Evolutionary conservation across 2,888 invertebrate genomes (phyloP), one percentile per base, ranked within the genome.

Genomic region (Smittia sp.): DNA sequence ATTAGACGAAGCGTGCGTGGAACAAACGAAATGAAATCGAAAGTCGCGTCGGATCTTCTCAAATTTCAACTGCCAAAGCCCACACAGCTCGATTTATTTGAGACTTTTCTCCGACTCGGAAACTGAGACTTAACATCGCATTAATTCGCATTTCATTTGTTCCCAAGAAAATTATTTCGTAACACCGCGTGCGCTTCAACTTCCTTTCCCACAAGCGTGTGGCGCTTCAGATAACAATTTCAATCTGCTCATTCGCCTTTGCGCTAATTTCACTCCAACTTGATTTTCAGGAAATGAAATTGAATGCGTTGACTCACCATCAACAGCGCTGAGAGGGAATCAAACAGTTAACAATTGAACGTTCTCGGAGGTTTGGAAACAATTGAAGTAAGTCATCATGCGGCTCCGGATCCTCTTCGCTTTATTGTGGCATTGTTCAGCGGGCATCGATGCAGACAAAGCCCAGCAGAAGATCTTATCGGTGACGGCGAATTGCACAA

Each of bases 401-500:
- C 20, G 13, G 39, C 52, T 54, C 1, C 72, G 68, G 68, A 69
- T 69, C 38, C 46, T 25, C 20, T 24, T 69, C n/a, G 52, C 39
- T n/a, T 52, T 72, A 39, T 32, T 72, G 58, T 72, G 58, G 32
- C 32, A 72, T 72, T 72, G 72, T 72, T 72, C 62, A 9, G 25
- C 24, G 27, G 39, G 58, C 58, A 62, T 20, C 22, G 27, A 52
- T 54, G 62, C 72, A 62, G 15, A 72, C 38, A 39, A 25, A 54
- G 15, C 9, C 27, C 27, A 18, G 1, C 72, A 87, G 79, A 85
- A 84, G 77, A 87, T 90, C 76, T 78, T 84, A 75, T 85, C 85
- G 75, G 83, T 89, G 11, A 84, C 85, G 75, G 85, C 88, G 70
- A 83, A 85, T 62, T 91, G 91, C 79, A 88, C 89, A 76, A 84